Base-by-base conservation (phyloP, 2,113 vertebrate species). In the Micronycteris hirsuta region DNA sequence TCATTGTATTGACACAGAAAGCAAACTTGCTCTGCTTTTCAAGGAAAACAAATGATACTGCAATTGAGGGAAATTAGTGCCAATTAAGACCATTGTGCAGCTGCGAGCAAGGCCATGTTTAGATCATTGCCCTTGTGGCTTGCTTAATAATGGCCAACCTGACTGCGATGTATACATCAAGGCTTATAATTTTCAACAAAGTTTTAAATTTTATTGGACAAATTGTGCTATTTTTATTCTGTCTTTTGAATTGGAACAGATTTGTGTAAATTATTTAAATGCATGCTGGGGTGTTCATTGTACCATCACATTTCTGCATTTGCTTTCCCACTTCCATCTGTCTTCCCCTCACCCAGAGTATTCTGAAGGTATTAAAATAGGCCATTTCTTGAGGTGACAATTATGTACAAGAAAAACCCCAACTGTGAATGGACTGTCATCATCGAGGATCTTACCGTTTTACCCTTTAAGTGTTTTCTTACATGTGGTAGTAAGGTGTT, bases 81-180 rank as follows among this genome's bases (percentile, higher is more conserved):
- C 97, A 98, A 96, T 95, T 91, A 93, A 89, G 97, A 97, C 26
- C 89, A 96, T 95, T 97, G 81, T 95, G 81, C 94, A 97, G 85
- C 89, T 98, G 95, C 88, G 91, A 96, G 96, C 92, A 65, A 78
- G 92, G 74, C 52, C 92, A 76, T 49, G 85, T 97, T 89, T 97
- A 95, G 61, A 38, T 80, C 68, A 94, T 52, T 92, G 70, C 86
- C 91, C 52, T 86, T 61, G 94, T 97, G 97, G 61, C 68, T 17
- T 61, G 73, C 73, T n/a, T 31, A 49, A 41, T 96, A 95, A 95
- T 84, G 67, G 65, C 63, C 80, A 89, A 91, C 74, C 93, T 95
- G 93, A 93, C 83, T 80, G 78, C 26, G 5, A 95, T 95, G 91
- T 86, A 87, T 93, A 93, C 92, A 95, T 74, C 2, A 28, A 94